Evolutionary conservation across 2,797 vertebrate species (phyloP), one percentile per base, ranked within the genome.

Genomic region (Florisuga fusca): DNA sequence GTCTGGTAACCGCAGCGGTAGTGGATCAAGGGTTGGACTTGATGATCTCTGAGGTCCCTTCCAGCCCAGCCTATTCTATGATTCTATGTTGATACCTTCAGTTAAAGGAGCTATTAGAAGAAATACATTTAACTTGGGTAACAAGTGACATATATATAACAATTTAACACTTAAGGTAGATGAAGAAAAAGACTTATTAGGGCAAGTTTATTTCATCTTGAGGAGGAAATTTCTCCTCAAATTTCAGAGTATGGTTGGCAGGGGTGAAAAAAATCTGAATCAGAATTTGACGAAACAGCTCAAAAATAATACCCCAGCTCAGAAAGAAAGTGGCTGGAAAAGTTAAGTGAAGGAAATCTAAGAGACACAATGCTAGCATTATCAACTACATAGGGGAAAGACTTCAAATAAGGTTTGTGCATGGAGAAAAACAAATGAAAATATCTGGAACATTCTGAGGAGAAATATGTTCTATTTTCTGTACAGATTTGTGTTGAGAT

Each of bases 111-210:
- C 45, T 8, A 73, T 95, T 94, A 90, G 55, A 84, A 89, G 7
- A 87, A 94, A 82, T 89, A 55, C 12, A 63, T 87, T 74, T 91
- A 62, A 89, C 45, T 94, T 84, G 34, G 33, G 27, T 34, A 85
- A n/a, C 10, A 61, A 76, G 46, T 3, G 7, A 41, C 75, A 55
- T 58, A 41, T 58, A n/a, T 38, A 7, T 31, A 83, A 67, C 51
- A 92, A 63, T 38, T 6, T 31, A 83, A 67, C 48, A 91, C 63
- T 73, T 84, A 86, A 88, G 63, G 21, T 72, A 93, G 84, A 81
- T 77, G 7, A 89, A 86, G 50, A 34, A 71, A 71, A 77, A 90
- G 3, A 87, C 72, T 50, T 84, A 13, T 34, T 80, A 54, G 33
- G 5, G 18, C 77, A 86, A 3, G 6, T 72, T 72, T 69, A 66